These are phyloP conservation scores for Saiga tatarica DNA, from an alignment of 2,113 vertebrate species.

Conservation along the genomic window DNA sequence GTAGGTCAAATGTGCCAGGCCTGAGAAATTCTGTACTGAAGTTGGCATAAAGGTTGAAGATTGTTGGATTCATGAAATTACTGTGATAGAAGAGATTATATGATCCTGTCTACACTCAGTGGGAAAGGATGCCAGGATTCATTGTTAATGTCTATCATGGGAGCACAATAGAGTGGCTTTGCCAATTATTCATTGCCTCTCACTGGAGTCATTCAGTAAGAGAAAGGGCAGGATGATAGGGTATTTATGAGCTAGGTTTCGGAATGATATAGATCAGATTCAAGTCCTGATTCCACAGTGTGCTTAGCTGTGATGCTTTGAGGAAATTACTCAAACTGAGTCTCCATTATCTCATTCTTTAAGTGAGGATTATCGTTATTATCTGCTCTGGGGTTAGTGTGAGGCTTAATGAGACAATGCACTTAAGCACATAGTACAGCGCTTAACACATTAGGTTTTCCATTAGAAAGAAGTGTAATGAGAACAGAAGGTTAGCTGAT, in stretches of 20 bases:
- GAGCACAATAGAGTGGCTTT: neutral
- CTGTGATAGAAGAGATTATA: neutral
- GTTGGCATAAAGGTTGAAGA: neutral
- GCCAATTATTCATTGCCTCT: neutral
- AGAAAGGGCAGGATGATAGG: neutral
- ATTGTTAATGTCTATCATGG: neutral
- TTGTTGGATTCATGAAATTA: neutral
- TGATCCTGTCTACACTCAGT: neutral
- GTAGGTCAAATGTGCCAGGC: neutral
- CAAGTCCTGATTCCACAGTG: neutral
- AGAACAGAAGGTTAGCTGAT: neutral
- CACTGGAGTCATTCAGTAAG: neutral
- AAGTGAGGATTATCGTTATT: neutral
- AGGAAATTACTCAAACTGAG: neutral
- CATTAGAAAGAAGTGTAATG: neutral
- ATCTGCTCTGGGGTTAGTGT: neutral
- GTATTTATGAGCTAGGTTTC: neutral
- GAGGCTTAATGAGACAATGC: neutral
- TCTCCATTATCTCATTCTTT: neutral
- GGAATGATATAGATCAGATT: neutral
- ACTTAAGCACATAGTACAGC: neutral
- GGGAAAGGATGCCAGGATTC: constrained; percentile 15
- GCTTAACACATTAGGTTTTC: neutral
- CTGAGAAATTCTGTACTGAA: neutral
- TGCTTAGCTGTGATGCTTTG: neutral